These are phyloP conservation scores for Lochmaea capreae DNA, from an alignment of 2,888 invertebrate species.

Conservation along the genomic window DNA sequence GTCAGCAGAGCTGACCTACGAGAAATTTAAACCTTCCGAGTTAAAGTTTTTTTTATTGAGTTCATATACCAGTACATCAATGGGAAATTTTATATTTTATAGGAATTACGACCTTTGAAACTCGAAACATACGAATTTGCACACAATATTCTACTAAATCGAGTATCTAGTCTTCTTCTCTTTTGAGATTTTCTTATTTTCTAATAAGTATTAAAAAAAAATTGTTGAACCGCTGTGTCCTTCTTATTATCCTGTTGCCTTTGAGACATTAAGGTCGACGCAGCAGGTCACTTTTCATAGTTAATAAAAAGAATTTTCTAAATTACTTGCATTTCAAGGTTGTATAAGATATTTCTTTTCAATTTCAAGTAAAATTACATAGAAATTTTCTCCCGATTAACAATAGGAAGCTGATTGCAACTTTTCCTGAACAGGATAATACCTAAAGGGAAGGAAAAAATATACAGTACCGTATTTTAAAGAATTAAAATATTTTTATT, in stretches of 20 bases:
- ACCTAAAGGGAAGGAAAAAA: not conserved
- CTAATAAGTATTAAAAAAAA: not conserved
- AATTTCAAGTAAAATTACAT: constrained; percentile 6
- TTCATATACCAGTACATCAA: not conserved
- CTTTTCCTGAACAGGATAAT: constrained; percentile 6
- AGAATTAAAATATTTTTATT: not conserved
- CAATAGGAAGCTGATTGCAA: constrained; percentile 13
- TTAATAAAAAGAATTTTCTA: constrained; percentile 12
- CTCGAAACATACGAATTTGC: no score
- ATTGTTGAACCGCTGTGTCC: constrained; percentile 8
- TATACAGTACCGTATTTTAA: not conserved
- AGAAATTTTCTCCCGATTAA: constrained; percentile 3
- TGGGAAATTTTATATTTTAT: not conserved
- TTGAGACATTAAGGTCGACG: constrained; percentile 27
- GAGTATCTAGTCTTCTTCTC: not conserved
- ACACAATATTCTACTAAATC: not conserved
- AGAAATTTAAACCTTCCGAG: constrained; percentile 4
- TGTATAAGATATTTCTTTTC: constrained; percentile 21
- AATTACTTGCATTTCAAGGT: constrained; percentile 35
- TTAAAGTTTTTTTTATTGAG: not conserved
- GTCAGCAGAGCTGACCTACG: not conserved
- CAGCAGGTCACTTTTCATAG: constrained; percentile 28
- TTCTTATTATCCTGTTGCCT: constrained; percentile 23
- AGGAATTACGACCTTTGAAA: no score
- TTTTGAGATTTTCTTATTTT: not conserved